Evolutionary conservation across 2,888 invertebrate genomes (phyloP), one percentile per base, ranked within the genome.

Genomic region (Oeneis ivallda): DNA sequence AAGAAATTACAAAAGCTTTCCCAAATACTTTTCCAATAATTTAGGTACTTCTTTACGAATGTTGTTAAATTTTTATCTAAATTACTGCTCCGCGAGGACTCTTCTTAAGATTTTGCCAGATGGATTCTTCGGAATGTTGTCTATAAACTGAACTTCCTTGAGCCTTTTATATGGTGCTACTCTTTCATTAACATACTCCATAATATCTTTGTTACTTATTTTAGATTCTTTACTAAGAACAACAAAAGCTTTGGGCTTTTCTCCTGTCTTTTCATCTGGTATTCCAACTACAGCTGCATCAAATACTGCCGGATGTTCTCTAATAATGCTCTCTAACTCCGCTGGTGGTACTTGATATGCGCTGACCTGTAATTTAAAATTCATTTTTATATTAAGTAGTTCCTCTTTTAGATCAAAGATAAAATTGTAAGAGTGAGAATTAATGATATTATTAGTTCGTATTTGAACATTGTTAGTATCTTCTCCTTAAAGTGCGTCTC

Each of bases 221-320:
- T 83, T 82, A 4, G 75, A 70, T 11, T 84, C 86, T 32, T 89
- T 78, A 70, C 93, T 93, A 0, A 92, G 75, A 0, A 96, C 94
- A 2, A 97, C 87, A 73, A 95, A 95, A 0, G 96, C 97, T 76
- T 93, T 93, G 0, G 97, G 97, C 10, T 94, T 92, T 84, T 97
- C 96, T 6, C 97, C 97, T 43, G 89, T 91, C 10, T 84, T 81
- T 0, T 92, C 84, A 77, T 97, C 94, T 0, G 95, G 94, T 15
- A 96, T 83, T 0, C 97, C 97, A 67, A 98, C 92, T 0, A 98
- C 97, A 0, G 96, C 98, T 0, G 95, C 96, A 75, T 98, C 98
- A 11, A 92, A 82, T 0, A 98, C 93, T 34, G 93, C 93, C 0
- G 96, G 95, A 83, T 96, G 95, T 52, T 93, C 92, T 66, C 95